Conservation (phyloP, 1,140 invertebrate species). For the Drosophila athabasca region DNA sequence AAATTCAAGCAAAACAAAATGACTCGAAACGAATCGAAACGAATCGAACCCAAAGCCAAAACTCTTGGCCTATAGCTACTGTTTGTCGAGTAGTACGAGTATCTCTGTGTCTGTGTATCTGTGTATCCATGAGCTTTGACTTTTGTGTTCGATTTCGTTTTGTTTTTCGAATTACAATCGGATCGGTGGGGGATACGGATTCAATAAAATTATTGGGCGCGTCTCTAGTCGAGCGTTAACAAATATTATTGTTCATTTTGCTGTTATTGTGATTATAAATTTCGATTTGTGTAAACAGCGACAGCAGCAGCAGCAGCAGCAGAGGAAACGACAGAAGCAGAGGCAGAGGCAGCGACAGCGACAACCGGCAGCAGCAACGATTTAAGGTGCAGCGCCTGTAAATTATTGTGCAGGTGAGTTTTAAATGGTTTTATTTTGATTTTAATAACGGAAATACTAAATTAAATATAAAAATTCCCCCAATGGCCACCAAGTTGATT, state of each 20-base stretch:
- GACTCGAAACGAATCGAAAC: constrained; percentile 43
- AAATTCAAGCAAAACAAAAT: constrained; percentile 51
- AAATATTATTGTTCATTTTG: constrained; percentile 82
- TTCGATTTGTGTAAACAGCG: constrained; percentile 68
- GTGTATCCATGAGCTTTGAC: constrained; percentile 44
- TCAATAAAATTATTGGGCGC: constrained; percentile 82
- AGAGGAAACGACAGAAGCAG: constrained; percentile 1
- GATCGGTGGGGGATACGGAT: constrained; percentile 27
- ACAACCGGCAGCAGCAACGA: too few relatives aligned
- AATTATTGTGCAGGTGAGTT: constrained; percentile 75
- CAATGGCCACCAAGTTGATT: constrained; percentile 56
- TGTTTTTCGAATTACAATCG: constrained; percentile 57
- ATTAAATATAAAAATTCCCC: constrained; percentile 72
- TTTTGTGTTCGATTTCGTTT: constrained; percentile 57
- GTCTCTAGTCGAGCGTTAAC: constrained; percentile 80
- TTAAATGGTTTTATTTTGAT: constrained; percentile 51
- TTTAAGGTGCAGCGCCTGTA: constrained; percentile 62
- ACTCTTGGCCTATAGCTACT: constrained; percentile 37
- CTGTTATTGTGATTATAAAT: constrained; percentile 82
- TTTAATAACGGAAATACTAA: constrained; percentile 77
- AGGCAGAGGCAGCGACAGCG: constrained; percentile 21
- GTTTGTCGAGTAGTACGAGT: constrained; percentile 27
- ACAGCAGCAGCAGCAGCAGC: constrained; percentile 32
- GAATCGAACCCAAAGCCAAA: constrained; percentile 16
- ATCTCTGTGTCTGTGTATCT: constrained; percentile 18